phyloP scores from a whole-genome alignment of 2,888 invertebrate genomes.

The Terebella lapidaria region DNA sequence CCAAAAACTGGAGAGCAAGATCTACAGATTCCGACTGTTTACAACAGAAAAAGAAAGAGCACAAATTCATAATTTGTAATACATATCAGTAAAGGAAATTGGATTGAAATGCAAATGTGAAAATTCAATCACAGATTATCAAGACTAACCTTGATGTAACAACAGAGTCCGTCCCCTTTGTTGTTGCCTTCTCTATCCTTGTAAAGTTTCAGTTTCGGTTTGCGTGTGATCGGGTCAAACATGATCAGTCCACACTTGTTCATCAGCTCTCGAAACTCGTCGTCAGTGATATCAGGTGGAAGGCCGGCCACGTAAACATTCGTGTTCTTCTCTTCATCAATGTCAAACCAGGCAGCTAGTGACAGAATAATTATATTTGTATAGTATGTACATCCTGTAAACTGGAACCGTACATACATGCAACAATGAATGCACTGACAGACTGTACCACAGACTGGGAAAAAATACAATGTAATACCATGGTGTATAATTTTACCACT shows the following conservation, averaged over 20 bases:
- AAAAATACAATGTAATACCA: no score
- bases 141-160: conserved; percentile 81
- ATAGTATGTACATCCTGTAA: no score
- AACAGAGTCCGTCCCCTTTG: conserved; percentile 95
- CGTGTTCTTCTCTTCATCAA: conserved; percentile 80
- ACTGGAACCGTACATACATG: no score
- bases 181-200: conserved; percentile 71
- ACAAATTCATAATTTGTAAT: not conserved
- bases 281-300: conserved; percentile 78
- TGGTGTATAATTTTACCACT: no score
- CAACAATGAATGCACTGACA: no score
- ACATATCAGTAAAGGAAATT: not conserved
- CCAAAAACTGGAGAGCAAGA: conserved; percentile 82
- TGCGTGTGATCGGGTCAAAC: conserved; percentile 71
- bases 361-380: not conserved
- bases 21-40: conserved; percentile 86
- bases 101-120: not conserved
- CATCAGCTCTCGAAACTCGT: conserved; percentile 84
- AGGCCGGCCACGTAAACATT: conserved; percentile 94
- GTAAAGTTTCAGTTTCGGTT: conserved; percentile 87
- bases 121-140: not conserved
- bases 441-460: no score
- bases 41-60: no score
- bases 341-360: conserved; percentile 75
- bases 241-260: conserved; percentile 93